Base-by-base conservation (phyloP, 2,888 invertebrate species). In the Myopa testacea region DNA sequence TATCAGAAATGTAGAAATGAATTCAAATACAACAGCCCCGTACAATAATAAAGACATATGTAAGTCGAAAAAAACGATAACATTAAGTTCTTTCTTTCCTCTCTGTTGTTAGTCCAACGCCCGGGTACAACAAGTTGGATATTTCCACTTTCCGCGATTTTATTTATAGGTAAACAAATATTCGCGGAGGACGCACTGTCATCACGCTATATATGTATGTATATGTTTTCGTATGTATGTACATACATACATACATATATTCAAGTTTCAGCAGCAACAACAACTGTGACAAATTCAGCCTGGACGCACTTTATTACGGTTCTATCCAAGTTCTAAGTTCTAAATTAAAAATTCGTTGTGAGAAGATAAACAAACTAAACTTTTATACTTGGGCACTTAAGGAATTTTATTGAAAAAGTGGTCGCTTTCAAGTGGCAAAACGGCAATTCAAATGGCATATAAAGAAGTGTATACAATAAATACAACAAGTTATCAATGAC, bases 331-430 rank as follows among this genome's bases (percentile, higher is more conserved):
- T 26, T 26, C 26, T 26, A 26, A 26, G 26, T 26, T 26, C 26
- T 1, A n/a, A 40, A 34, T 37, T 58, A 12, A 52, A 4, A 52
- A 4, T 37, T 6, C 10, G 14, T 14, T 65, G 37, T 34, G 38
- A 37, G 12, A 65, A 26, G 63, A 65, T 38, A 67, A 50, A 55
- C 16, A 40, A 50, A 74, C 26, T 65, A 52, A 26, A 65, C 52
- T 74, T 12, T 62, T 62, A 45, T 34, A 34, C 45, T 45, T 40
- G 19, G 34, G 38, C 68, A 69, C 69, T 65, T 65, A 16, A 74
- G 45, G n/a, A 26, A 75, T 69, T 75, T 69, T 75, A 75, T 75
- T 68, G 75, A 45, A 69, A 75, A 75, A 69, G 69, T 75, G 75
- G 60, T n/a, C 34, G 19, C 60, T 69, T 58, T 40, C 34, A 69